Base-by-base conservation (phyloP, 2,113 vertebrate species). In the Balaeniceps rex region DNA sequence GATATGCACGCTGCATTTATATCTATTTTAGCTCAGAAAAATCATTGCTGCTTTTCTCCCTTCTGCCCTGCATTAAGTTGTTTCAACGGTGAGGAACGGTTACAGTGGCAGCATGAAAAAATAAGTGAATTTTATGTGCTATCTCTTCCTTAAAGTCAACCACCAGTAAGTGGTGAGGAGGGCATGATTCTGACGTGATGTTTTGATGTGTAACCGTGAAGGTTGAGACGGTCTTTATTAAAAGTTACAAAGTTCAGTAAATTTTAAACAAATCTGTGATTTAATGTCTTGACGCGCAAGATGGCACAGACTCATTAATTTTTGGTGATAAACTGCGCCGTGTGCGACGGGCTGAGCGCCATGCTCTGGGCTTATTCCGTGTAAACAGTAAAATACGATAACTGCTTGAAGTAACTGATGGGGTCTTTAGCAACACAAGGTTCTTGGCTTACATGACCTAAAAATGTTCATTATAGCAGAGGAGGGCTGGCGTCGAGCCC, bases 201-300 rank as follows among this genome's bases (percentile, higher is more conserved):
- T 84, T 96, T 93, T 85, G 90, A 69, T 1, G 18, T 24, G 54
- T 23, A 40, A 64, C 79, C 52, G 79, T 15, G 54, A 92, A 96
- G 83, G 72, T n/a, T 83, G 61, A 71, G 9, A 46, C 2, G 10
- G 66, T 49, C 89, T 76, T 64, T 92, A 61, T 57, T 55, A 93
- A 93, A 91, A 93, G 87, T 90, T 57, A 54, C 31, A 5, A 94
- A 91, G 55, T 74, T 55, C 86, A 69, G 65, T 70, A 77, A 29
- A 42, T 97, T 94, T 95, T 88, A 87, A 94, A 96, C 89, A 89
- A 96, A 91, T 60, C 87, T 28, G 14, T 72, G 87, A 91, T 96
- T 94, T 70, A 92, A n/a, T 6, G 58, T 61, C 83, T 71, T 34
- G 85, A 83, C 76, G 46, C 7, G 14, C 22, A n/a, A 81, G 92